Evolutionary conservation across 2,888 invertebrate genomes (phyloP).

Genomic region (Amblyjoppa fuscipennis): DNA sequence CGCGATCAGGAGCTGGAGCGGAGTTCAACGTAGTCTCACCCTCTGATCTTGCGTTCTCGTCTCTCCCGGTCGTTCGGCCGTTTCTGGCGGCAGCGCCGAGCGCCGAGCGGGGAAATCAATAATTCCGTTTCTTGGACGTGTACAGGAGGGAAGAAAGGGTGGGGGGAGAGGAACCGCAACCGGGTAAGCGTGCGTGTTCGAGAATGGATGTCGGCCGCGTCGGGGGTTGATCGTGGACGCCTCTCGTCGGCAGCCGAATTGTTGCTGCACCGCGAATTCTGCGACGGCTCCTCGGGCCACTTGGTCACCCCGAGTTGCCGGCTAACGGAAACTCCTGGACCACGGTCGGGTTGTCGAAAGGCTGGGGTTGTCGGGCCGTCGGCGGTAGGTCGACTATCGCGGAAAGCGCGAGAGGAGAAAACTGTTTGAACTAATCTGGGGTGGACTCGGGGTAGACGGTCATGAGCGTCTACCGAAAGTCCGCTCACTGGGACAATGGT

Average conservation of each 20-base stretch:
- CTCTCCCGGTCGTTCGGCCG: conserved; percentile 34
- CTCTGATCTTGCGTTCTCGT: conserved; percentile 45
- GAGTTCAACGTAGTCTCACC: conserved; percentile 20
- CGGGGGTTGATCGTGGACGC: conserved; percentile 45
- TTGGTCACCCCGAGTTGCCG: neutral
- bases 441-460: neutral
- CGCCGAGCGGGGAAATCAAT: conserved; percentile 72
- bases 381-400: neutral
- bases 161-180: conserved; percentile 59
- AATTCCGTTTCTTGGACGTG: conserved; percentile 70
- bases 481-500: too few relatives aligned
- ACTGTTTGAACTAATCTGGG: neutral
- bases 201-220: conserved; percentile 54
- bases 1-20: neutral
- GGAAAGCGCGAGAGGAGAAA: neutral
- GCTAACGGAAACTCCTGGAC: neutral
- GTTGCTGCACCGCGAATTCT: conserved; percentile 51
- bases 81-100: conserved; percentile 51
- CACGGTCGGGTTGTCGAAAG: neutral
- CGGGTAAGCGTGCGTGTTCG: conserved; percentile 60
- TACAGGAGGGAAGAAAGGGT: conserved; percentile 57
- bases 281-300: neutral
- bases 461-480: too few relatives aligned
- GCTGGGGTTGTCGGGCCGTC: neutral
- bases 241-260: conserved; percentile 38